Percentiles rank a stretch among this genome's conserved stretches.
phyloP scores from a whole-genome alignment of 2,113 vertebrate species.

The Lepus americanus region DNA sequence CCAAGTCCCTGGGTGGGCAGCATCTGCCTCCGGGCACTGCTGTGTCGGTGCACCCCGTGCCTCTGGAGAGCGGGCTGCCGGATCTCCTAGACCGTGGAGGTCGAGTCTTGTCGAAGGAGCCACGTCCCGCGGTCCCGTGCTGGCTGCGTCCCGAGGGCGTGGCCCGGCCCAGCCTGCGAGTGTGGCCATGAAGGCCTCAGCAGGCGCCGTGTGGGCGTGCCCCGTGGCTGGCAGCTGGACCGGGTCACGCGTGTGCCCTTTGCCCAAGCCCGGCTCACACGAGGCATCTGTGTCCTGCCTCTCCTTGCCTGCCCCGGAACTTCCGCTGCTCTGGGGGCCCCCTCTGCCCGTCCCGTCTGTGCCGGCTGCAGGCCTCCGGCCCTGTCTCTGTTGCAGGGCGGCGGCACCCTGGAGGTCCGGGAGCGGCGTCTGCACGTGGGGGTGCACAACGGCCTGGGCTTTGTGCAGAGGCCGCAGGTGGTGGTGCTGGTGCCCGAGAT shows the following conservation, averaged over 20 bases:
- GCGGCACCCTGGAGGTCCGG: conserved; percentile 86
- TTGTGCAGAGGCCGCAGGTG: conserved; percentile 93
- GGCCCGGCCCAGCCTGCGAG: background rate
- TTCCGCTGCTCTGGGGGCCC: no score
- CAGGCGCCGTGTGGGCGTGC: background rate
- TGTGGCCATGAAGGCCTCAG: no score
- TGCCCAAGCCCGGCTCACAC: no score
- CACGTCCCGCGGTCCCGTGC: rapidly evolving
- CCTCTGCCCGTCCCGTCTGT: rapidly evolving
- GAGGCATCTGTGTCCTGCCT: rapidly evolving
- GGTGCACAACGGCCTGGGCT: conserved; percentile 94
- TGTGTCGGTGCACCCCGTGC: rapidly evolving
- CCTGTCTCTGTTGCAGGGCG: conserved; percentile 82
- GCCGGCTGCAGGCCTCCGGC: background rate
- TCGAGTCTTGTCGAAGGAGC: background rate
- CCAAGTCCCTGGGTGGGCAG: background rate
- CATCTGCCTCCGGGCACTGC: background rate
- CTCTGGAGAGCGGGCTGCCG: background rate
- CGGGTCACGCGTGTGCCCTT: rapidly evolving
- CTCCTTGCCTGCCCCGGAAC: no score
- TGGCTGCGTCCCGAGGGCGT: background rate
- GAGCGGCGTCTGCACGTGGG: conserved; percentile 94
- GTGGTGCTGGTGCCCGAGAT: conserved; percentile 90
- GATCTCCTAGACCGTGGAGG: no score
- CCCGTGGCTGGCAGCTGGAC: rapidly evolving